phyloP scores from a whole-genome alignment of 2,888 invertebrate species.

The Chloromyia formosa region DNA sequence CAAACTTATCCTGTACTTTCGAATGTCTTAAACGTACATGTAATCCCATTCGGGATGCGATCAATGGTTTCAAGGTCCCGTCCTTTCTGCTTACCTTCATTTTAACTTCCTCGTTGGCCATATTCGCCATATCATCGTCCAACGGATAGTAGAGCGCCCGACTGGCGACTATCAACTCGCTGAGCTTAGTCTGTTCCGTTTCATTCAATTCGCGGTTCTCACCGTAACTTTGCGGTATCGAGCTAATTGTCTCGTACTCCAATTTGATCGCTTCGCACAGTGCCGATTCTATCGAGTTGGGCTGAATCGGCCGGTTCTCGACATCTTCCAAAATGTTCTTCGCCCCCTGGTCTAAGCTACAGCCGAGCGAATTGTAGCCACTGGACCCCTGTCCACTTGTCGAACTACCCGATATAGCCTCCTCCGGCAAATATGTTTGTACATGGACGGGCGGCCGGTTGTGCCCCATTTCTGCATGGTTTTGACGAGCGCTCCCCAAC shows the following conservation, averaged over 20 bases:
- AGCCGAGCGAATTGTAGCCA: not conserved
- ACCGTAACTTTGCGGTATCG: slow-evolving; percentile 69
- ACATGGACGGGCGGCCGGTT: not conserved
- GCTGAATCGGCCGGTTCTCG: slow-evolving; percentile 66
- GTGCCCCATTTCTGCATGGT: not conserved
- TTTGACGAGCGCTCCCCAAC: too few species aligned
- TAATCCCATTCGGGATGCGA: too few species aligned
- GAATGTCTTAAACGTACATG: too few species aligned
- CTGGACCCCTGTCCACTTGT: not conserved
- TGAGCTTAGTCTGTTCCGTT: slow-evolving; percentile 83
- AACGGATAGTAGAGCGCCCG: slow-evolving; percentile 85
- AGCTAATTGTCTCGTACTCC: slow-evolving; percentile 80
- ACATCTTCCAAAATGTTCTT: slow-evolving; percentile 52
- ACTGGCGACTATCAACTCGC: slow-evolving; percentile 85
- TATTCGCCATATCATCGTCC: slow-evolving; percentile 79
- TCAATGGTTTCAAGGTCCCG: too few species aligned
- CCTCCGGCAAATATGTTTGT: not conserved
- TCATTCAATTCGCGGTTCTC: slow-evolving; percentile 70
- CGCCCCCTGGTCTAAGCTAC: slow-evolving; percentile 52
- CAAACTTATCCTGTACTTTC: too few species aligned
- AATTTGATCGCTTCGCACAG: slow-evolving; percentile 85
- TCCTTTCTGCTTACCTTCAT: slow-evolving; percentile 64
- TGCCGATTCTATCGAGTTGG: slow-evolving; percentile 83
- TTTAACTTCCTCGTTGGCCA: slow-evolving; percentile 73
- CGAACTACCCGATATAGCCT: slow-evolving; percentile 18